Evolutionary conservation across 2,797 vertebrate genomes (phyloP).

Genomic region (Lithobates sylvaticus): DNA sequence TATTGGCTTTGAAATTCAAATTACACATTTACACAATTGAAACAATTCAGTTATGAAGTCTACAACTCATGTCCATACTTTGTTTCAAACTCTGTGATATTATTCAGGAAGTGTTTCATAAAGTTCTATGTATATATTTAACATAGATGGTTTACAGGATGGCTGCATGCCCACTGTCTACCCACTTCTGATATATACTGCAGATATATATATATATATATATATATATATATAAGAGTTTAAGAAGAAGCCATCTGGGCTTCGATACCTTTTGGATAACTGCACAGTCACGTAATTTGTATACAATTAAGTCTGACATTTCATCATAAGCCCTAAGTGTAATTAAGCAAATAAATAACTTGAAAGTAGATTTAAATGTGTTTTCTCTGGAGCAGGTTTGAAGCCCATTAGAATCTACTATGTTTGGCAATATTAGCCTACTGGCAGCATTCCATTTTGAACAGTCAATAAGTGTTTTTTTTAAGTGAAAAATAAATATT

Average conservation of each 20-base stretch:
- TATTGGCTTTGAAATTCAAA: too few relatives aligned
- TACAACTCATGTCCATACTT: neutral
- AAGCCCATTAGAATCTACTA: slow-evolving; percentile 78
- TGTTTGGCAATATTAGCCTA: slow-evolving; percentile 72
- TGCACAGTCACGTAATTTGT: slow-evolving; percentile 74
- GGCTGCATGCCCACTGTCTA: slow-evolving; percentile 76
- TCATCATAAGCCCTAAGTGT: slow-evolving; percentile 81
- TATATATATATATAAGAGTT: slow-evolving; percentile 52
- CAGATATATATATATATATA: slow-evolving; percentile 52
- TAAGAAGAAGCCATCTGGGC: slow-evolving; percentile 72
- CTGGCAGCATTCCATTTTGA: slow-evolving; percentile 76
- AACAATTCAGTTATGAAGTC: neutral
- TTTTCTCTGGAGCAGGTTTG: slow-evolving; percentile 82
- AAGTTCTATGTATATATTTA: slow-evolving; percentile 1
- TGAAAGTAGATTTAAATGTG: slow-evolving; percentile 84
- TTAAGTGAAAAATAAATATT: slow-evolving; percentile 49
- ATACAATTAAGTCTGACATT: slow-evolving; percentile 82
- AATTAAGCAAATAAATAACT: slow-evolving; percentile 84
- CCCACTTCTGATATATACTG: slow-evolving; percentile 69
- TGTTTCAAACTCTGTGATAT: neutral
- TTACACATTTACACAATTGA: too few relatives aligned
- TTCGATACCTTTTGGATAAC: slow-evolving; percentile 75
- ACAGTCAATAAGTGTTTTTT: slow-evolving; percentile 63
- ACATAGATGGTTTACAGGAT: slow-evolving; percentile 66
- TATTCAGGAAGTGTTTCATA: slow-evolving; percentile 14